Evolutionary conservation across 2,797 vertebrate genomes (phyloP).

Genomic region (Todus mexicanus): DNA sequence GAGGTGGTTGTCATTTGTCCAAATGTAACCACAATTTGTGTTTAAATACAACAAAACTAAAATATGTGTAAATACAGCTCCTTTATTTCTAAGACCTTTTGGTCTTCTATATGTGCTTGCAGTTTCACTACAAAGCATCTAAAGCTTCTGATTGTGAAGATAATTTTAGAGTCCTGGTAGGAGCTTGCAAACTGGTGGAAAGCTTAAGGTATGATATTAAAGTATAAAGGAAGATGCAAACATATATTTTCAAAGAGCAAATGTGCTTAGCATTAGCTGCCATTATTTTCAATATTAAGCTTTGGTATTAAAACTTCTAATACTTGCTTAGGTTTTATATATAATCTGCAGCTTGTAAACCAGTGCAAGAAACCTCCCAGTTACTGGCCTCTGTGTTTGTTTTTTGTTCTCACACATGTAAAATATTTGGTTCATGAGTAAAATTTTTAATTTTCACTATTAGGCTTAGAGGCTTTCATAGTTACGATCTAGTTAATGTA

Average conservation of each 20-base stretch:
- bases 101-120: neutral
- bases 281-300: neutral
- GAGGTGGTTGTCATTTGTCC: neutral
- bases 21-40: neutral
- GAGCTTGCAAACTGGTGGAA: neutral
- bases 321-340: neutral
- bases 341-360: neutral
- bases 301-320: neutral
- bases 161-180: neutral
- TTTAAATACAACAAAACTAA: neutral
- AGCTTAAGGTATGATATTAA: neutral
- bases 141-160: neutral
- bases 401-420: neutral
- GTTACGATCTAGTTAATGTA: neutral
- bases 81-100: neutral
- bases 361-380: neutral
- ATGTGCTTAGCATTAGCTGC: neutral
- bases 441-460: neutral
- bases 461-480: neutral
- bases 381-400: neutral
- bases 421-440: neutral
- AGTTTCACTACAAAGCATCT: neutral
- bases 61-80: neutral
- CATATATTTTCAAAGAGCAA: neutral
- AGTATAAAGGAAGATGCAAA: neutral